A percentile compares a stretch with the other conserved stretches of the same genome.
These are phyloP conservation scores for Corythaixoides concolor DNA, from an alignment of 2,113 vertebrate species.

Conservation along the genomic window DNA sequence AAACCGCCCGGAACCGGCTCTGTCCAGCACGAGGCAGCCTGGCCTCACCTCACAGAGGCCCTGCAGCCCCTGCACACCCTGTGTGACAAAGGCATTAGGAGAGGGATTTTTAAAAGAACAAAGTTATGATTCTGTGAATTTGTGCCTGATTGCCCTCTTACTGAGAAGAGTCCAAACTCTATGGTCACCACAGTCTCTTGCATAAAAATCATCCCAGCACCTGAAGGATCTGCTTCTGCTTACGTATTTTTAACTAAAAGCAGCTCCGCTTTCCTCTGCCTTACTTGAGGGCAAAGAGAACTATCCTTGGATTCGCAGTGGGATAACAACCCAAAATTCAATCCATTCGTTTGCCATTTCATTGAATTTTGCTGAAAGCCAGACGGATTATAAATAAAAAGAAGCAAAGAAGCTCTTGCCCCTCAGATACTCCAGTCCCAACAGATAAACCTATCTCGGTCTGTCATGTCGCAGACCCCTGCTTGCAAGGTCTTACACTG, in stretches of 20 bases:
- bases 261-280: neutral
- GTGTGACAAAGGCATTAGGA: fast-evolving
- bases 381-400: neutral
- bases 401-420: neutral
- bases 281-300: neutral
- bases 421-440: neutral
- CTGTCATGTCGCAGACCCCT: neutral
- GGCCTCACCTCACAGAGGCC: no score
- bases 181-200: neutral
- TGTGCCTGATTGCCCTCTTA: neutral
- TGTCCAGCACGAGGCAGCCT: neutral
- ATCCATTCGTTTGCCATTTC: neutral
- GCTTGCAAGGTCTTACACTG: neutral
- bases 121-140: neutral
- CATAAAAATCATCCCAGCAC: neutral
- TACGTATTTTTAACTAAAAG: neutral
- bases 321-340: neutral
- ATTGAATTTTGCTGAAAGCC: slow-evolving; percentile 2
- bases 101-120: no score
- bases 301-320: neutral
- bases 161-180: neutral
- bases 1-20: neutral
- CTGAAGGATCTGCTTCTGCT: neutral
- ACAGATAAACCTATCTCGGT: neutral
- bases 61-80: neutral